These are phyloP conservation scores for Exaiptasia diaphana DNA, from an alignment of 64 coral and sea anemone genomes.

Conservation along the genomic window DNA sequence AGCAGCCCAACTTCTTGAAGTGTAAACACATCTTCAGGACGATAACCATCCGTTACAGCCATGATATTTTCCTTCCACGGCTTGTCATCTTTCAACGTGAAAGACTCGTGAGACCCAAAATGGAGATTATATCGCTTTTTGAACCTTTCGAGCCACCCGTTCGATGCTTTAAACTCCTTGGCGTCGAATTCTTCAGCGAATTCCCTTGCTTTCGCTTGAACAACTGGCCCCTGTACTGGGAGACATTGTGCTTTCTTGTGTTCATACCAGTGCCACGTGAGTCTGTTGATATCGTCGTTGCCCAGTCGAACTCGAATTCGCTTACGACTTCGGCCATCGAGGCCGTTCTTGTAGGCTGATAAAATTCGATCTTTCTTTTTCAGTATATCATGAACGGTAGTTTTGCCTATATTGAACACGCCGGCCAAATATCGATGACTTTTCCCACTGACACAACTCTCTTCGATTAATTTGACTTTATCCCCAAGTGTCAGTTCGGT, in stretches of 20 bases:
- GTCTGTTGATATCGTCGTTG: constrained; percentile 19
- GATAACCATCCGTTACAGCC: neutral
- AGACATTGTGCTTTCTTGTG: neutral
- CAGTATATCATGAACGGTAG: constrained; percentile 10
- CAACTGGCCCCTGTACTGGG: neutral
- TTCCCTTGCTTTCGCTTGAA: constrained; percentile 18
- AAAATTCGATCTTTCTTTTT: constrained; percentile 15
- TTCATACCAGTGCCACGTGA: constrained; percentile 44
- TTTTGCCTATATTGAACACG: constrained; percentile 1
- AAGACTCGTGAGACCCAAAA: neutral
- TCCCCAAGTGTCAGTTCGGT: constrained; percentile 2
- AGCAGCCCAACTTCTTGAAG: constrained; percentile 1
- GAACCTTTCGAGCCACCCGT: constrained; percentile 46
- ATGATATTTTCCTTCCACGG: neutral
- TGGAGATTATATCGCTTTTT: constrained; percentile 9
- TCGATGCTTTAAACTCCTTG: constrained; percentile 25
- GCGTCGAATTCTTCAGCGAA: constrained; percentile 15
- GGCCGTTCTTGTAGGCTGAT: neutral
- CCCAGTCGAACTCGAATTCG: neutral
- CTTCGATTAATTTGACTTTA: constrained; percentile 16
- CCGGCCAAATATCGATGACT: constrained; percentile 2
- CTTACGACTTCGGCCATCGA: neutral
- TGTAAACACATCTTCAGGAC: constrained; percentile 1
- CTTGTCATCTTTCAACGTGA: neutral
- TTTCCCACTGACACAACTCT: neutral